Percentiles rank a stretch among this genome's conserved stretches.
Conservation (phyloP, 2,888 invertebrate species). For the Cyaniris semiargus region DNA sequence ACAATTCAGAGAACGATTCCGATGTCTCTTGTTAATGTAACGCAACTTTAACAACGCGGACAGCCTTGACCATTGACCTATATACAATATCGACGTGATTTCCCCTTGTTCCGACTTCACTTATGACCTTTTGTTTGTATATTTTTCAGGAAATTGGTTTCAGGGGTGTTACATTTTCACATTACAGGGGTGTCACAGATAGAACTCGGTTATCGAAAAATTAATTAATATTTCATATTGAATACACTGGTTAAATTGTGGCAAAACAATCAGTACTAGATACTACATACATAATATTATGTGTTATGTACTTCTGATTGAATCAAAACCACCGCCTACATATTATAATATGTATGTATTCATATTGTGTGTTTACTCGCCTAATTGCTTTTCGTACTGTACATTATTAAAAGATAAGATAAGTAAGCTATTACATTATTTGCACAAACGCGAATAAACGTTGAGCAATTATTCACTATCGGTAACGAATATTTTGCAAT, state of each 20-base stretch:
- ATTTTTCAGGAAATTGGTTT: background rate
- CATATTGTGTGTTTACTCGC: background rate
- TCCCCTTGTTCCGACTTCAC: background rate
- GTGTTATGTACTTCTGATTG: no score
- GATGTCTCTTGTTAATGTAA: constrained; percentile 33
- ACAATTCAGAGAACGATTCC: constrained; percentile 36
- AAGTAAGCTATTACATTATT: background rate
- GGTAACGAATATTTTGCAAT: no score
- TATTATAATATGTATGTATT: no score
- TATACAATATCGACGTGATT: constrained; percentile 36
- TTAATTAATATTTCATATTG: no score
- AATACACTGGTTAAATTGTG: no score
- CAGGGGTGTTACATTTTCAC: background rate
- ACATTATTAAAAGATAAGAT: background rate
- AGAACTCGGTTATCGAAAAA: no score
- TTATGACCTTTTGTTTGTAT: background rate
- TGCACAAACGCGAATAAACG: background rate
- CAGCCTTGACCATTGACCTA: constrained; percentile 52
- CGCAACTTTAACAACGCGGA: constrained; percentile 25
- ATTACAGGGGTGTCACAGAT: no score
- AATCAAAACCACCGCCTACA: background rate
- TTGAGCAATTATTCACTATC: background rate
- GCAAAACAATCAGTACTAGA: background rate
- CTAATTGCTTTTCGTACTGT: background rate
- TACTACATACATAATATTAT: no score